A percentile compares a stretch with the other conserved stretches of the same genome.
phyloP scores from a whole-genome alignment of 2,797 vertebrate species.

The Myripristis jacobus region DNA sequence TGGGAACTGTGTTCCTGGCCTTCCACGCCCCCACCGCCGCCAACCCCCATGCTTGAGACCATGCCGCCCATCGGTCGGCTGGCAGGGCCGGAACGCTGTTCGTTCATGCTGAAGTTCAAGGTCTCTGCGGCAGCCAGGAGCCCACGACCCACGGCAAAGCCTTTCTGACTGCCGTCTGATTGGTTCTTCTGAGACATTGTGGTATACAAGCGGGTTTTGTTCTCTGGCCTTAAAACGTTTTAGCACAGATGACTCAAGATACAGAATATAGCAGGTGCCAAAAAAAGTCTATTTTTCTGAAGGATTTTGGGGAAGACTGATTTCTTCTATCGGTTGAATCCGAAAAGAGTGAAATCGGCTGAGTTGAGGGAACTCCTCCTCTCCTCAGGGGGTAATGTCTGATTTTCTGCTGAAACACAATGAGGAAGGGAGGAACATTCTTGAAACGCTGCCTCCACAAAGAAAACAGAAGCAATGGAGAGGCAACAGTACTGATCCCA shows the following conservation, averaged over 20 bases:
- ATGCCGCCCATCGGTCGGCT: conserved; percentile 71
- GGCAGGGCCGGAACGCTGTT: conserved; percentile 65
- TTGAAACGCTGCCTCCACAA: conserved; percentile 57
- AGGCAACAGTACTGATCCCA: conserved; percentile 30
- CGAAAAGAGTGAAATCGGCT: conserved; percentile 54
- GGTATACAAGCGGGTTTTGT: conserved; percentile 39
- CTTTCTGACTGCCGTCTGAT: conserved; percentile 76
- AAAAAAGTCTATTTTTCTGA: conserved; percentile 37
- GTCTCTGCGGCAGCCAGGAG: conserved; percentile 84
- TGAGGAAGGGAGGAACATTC: conserved; percentile 74
- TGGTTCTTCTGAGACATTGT: conserved; percentile 84
- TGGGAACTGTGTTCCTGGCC: conserved; percentile 66
- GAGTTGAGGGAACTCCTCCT: conserved; percentile 74
- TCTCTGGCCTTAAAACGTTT: conserved; percentile 24
- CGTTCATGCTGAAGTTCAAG: conserved; percentile 83
- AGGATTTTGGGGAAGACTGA: conserved; percentile 36
- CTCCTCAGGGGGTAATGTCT: conserved; percentile 60
- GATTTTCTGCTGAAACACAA: conserved; percentile 83
- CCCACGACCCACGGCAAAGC: conserved; percentile 83
- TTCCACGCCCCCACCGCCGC: conserved; percentile 63
- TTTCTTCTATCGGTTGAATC: conserved; percentile 15
- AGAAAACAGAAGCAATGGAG: conserved; percentile 36
- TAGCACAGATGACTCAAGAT: conserved; percentile 47
- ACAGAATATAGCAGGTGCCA: conserved; percentile 50
- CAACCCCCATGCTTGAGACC: conserved; percentile 67